Base-by-base conservation (phyloP, 2,888 invertebrate genomes). In the Meganola albula region DNA sequence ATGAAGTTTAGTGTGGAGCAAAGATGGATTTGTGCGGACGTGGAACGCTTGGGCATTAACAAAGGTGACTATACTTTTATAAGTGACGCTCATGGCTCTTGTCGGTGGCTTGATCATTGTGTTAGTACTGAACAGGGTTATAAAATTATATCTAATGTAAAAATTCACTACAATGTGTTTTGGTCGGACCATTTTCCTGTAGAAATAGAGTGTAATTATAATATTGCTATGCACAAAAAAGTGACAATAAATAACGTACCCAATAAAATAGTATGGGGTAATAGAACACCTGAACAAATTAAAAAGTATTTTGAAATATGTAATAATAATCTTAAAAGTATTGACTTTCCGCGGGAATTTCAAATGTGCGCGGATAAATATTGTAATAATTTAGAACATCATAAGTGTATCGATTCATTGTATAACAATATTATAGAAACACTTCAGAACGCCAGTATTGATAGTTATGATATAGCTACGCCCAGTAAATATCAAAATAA, bases 51-150 rank as follows among this genome's bases (percentile, higher is more conserved):
- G 1, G 26, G 16, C 16, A 2, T 21, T 8, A 4, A 21, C 21
- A 21, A 10, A 7, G 13, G 14, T 6, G 16, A 14, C 2, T 16
- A 4, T 3, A 13, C 13, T n/a, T 25, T 12, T n/a, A 3, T 25
- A 8, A 12, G 25, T 13, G 25, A 25, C 4, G 25, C 13, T 2
- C 13, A 12, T 9, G 25, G 25, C 7, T 7, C 13, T n/a, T 6
- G 3, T n/a, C 4, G 25, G 3, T 25, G 25, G 13, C 13, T 25
- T n/a, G 25, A 25, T 12, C 25, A 25, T 8, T 25, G 25, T 12
- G 21, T 21, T 2, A 10, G 3, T 5, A 21, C n/a, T 5, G 4
- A 5, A 10, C 3, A n/a, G 2, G 21, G 9, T n/a, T n/a, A n/a
- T n/a, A 7, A 21, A 5, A 21, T n/a, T 1, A 21, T 21, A 21